These are phyloP conservation scores for Cinara cedri DNA, from an alignment of 2,888 invertebrate species.

Conservation along the genomic window DNA sequence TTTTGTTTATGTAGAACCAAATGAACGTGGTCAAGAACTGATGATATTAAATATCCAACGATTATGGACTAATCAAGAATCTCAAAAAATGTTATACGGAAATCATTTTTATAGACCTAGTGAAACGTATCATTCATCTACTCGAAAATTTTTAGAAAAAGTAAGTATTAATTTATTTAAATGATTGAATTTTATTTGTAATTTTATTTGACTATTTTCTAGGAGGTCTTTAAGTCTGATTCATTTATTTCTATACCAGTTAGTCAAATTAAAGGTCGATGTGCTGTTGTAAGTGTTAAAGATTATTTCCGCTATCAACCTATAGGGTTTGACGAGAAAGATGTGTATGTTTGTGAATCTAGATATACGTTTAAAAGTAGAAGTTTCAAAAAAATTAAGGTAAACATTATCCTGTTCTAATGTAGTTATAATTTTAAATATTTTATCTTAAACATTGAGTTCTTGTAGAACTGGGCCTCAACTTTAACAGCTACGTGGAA, in stretches of 20 bases:
- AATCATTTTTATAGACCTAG: constrained; percentile 89
- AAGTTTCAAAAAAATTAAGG: constrained; percentile 85
- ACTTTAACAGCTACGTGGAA: constrained; percentile 74
- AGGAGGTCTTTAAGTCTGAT: constrained; percentile 95
- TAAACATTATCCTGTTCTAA: background rate
- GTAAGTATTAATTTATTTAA: constrained; percentile 58
- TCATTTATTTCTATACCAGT: constrained; percentile 83
- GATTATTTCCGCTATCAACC: constrained; percentile 92
- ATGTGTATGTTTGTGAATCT: constrained; percentile 96
- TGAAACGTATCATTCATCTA: constrained; percentile 94
- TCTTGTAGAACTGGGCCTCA: constrained; percentile 64
- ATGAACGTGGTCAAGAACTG: constrained; percentile 72
- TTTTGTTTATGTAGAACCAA: constrained; percentile 79
- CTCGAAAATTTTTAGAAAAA: constrained; percentile 92
- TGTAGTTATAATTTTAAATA: background rate
- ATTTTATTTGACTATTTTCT: constrained; percentile 55
- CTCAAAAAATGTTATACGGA: constrained; percentile 88
- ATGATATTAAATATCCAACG: constrained; percentile 87
- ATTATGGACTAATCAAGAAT: constrained; percentile 83
- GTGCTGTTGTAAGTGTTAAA: constrained; percentile 91
- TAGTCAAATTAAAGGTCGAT: constrained; percentile 84
- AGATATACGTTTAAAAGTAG: constrained; percentile 85
- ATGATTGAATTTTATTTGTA: background rate
- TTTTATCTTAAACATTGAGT: background rate
- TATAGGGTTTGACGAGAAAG: constrained; percentile 85